Evolutionary conservation across 2,113 vertebrate genomes (phyloP), one percentile per base, ranked within the genome.

Genomic region (Galeopterus variegatus): DNA sequence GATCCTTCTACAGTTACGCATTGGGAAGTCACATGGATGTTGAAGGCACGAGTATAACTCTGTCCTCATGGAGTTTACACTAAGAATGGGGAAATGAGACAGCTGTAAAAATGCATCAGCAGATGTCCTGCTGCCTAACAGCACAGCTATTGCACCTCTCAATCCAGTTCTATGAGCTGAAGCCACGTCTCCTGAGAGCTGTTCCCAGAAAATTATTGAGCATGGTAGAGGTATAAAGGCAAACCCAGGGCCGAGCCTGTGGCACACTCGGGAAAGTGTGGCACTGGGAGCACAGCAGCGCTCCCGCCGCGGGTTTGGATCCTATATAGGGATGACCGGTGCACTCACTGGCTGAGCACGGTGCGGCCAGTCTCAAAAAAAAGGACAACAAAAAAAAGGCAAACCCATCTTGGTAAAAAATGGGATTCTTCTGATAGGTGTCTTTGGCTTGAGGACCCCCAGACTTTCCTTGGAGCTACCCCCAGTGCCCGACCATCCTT

Each of bases 1-100:
- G 18, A 7, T 19, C 62, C 56, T 8, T 15, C 67, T 36, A 8
- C 31, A 82, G 62, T 24, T 14, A 17, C 0, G 18, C 12, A 1
- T 5, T 3, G 10, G 24, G 23, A 18, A 31, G 58, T 6, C 10
- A 5, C 1, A 0, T 12, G 0, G 1, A 8, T 36, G 0, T 4
- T 18, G 26, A 17, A 21, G 18, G 36, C 13, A 23, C 65, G 4
- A 28, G 18, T 5, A 5, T 3, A 18, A 1, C 13, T 2, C 12
- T 1, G 8, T 24, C 58, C 28, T 58, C 3, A 0, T 21, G 75
- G 28, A 56, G 65, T 24, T 10, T 45, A 6, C 41, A 24, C 5
- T 28, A 12, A 8, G 7, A 10, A 1, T 0, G 2, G 8, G 9
- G 24, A 75, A 17, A 36, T 6, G 19, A 31, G 5, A 19, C 36